These are phyloP conservation scores for Oncopeltus fasciatus DNA, from an alignment of 1,140 invertebrate species.

Conservation along the genomic window DNA sequence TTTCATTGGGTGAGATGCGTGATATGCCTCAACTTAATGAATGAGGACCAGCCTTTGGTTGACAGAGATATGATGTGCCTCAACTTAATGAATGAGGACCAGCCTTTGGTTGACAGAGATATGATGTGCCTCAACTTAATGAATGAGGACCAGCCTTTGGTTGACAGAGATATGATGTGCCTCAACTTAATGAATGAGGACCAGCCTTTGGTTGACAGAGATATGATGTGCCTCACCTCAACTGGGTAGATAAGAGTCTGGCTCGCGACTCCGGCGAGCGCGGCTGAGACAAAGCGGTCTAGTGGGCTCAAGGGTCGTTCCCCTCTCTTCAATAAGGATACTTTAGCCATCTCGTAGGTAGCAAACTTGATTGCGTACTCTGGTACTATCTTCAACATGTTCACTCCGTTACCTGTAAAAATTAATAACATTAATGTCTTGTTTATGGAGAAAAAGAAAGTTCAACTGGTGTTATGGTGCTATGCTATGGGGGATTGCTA, in stretches of 20 bases:
- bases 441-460: neutral
- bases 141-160: too few species aligned
- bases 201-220: too few species aligned
- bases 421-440: neutral
- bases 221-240: too few species aligned
- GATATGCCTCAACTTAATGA: too few species aligned
- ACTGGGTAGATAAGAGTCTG: slow-evolving; percentile 4
- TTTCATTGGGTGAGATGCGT: too few species aligned
- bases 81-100: too few species aligned
- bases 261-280: neutral
- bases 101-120: too few species aligned
- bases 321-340: neutral
- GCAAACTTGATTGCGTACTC: neutral
- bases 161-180: too few species aligned
- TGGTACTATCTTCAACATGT: neutral
- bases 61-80: too few species aligned
- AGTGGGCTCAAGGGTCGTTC: neutral
- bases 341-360: neutral
- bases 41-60: too few species aligned
- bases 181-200: too few species aligned
- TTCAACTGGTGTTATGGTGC: neutral
- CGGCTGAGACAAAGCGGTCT: neutral
- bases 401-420: slow-evolving; percentile 1
- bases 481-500: neutral
- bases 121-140: too few species aligned